Base-by-base conservation (phyloP, 1,140 invertebrate species). In the Macrostomum lignano region DNA sequence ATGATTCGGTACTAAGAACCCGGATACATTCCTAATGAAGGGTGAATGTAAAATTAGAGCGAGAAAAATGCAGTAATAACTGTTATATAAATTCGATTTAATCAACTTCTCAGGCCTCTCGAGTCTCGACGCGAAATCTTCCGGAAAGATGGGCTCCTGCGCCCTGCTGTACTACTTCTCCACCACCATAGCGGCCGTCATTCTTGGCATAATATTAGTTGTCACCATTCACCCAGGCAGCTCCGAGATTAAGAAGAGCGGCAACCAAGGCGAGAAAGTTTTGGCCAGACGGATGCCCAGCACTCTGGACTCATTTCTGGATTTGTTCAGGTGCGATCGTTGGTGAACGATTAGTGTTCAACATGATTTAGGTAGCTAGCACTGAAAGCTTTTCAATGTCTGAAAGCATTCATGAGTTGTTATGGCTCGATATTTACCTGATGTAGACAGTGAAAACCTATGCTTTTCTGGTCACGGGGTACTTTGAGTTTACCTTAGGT, bases 291-390 rank as follows among this genome's bases (percentile, higher is more conserved):
- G n/a, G n/a, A n/a, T n/a, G n/a, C n/a, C n/a, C n/a, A n/a, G n/a
- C 7, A 68, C 76, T 1, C 62, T 72, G 1, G 84, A 94, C 51
- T 84, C 81, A 3, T 60, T 93, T 15, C 64, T 94, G 46, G 84
- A 94, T 65, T 65, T 93, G 41, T 64, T 88, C 44, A 70, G 82
- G 81, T 86, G 60, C 56, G 17, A 10, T 21, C 24, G 13, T 4
- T 5, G 5, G 13, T 11, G 11, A 21, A n/a, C 4, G 25, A n/a
- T 21, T 1, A n/a, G 14, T 35, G 1, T 36, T 9, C 19, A 35
- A 26, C n/a, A 10, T 10, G n/a, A 25, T 9, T 40, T 11, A n/a
- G n/a, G n/a, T n/a, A n/a, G n/a, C n/a, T n/a, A n/a, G n/a, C n/a
- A n/a, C n/a, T n/a, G n/a, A n/a, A n/a, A n/a, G n/a, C n/a, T n/a